Conservation (phyloP, 2,888 invertebrate genomes). For the Orchestes rusci region DNA sequence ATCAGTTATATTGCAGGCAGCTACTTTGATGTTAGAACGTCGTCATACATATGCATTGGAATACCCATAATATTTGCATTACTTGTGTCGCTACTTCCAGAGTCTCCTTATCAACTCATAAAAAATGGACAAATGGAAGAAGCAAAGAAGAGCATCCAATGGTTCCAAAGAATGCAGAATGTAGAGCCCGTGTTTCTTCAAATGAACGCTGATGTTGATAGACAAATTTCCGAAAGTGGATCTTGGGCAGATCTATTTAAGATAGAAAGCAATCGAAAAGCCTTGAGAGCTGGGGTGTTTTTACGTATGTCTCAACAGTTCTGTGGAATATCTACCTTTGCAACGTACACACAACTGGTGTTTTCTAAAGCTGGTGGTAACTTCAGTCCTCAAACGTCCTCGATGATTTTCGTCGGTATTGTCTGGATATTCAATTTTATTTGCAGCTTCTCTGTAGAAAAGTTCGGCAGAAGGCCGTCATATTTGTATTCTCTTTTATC, state of each 20-base stretch:
- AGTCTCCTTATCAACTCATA: constrained; percentile 40
- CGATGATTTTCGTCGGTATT: constrained; percentile 32
- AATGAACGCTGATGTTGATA: constrained; percentile 32
- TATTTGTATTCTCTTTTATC: constrained; percentile 31
- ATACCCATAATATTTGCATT: constrained; percentile 9
- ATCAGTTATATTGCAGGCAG: constrained; percentile 14
- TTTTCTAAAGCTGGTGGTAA: constrained; percentile 37
- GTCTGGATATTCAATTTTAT: constrained; percentile 24
- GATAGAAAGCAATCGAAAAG: constrained; percentile 33
- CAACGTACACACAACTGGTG: constrained; percentile 34
- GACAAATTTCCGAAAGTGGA: constrained; percentile 37
- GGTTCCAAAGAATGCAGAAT: constrained; percentile 29
- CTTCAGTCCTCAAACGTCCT: constrained; percentile 33
- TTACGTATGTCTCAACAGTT: constrained; percentile 36
- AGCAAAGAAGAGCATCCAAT: constrained; percentile 30
- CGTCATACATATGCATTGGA: constrained; percentile 13
- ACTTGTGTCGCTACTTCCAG: constrained; percentile 42
- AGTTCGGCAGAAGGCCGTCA: constrained; percentile 32
- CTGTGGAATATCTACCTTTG: constrained; percentile 33
- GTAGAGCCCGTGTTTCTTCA: constrained; percentile 30
- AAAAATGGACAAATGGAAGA: constrained; percentile 30
- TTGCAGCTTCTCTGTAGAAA: constrained; percentile 30
- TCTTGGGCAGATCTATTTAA: constrained; percentile 34
- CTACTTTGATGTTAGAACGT: constrained; percentile 9
- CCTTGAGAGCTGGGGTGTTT: constrained; percentile 32